Conservation (phyloP, 2,797 vertebrate species). For the Momotus momota region DNA sequence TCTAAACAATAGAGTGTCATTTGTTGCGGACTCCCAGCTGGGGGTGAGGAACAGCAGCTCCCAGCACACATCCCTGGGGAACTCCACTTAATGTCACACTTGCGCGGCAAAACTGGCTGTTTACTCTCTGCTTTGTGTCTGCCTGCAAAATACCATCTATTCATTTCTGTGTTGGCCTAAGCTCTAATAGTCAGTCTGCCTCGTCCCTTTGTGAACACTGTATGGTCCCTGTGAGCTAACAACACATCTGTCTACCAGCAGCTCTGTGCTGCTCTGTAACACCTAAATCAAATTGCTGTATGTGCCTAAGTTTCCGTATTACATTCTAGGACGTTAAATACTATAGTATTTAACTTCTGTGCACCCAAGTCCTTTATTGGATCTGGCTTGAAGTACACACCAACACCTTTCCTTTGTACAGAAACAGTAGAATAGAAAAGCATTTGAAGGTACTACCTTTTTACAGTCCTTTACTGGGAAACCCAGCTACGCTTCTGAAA, state of each 20-base stretch:
- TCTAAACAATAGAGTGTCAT: background rate
- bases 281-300: background rate
- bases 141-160: background rate
- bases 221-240: background rate
- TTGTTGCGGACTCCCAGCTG: background rate
- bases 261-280: background rate
- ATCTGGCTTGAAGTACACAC: constrained; percentile 17
- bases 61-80: background rate
- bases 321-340: constrained; percentile 5
- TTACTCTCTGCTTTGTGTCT: background rate
- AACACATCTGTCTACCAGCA: background rate
- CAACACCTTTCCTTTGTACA: background rate
- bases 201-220: background rate
- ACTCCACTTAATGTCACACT: background rate
- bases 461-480: background rate
- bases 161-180: background rate
- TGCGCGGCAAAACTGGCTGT: background rate
- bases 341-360: constrained; percentile 10
- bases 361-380: background rate
- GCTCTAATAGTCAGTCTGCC: background rate
- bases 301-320: background rate
- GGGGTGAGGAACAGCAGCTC: background rate
- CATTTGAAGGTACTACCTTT: constrained; percentile 44
- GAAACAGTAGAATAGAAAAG: constrained; percentile 5
- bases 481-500: constrained; percentile 5